phyloP scores from a whole-genome alignment of 2,113 vertebrate genomes.

The Clinocottus analis region DNA sequence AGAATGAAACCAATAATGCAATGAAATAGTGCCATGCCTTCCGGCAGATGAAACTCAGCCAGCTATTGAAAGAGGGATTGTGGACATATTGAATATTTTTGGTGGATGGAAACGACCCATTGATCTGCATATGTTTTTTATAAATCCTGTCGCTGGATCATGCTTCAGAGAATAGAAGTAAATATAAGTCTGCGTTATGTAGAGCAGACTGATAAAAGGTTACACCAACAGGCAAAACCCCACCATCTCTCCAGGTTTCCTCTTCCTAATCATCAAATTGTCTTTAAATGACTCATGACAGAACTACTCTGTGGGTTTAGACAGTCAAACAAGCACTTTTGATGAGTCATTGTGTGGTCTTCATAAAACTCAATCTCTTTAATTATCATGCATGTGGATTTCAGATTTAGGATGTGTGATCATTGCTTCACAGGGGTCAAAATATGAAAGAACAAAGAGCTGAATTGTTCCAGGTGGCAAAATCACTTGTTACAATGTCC shows the following conservation, averaged over 20 bases:
- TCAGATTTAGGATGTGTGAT: constrained; percentile 56
- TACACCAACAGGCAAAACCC: too few species aligned
- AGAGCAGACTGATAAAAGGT: background rate
- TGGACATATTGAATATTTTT: background rate
- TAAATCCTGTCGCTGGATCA: background rate
- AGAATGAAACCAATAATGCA: background rate
- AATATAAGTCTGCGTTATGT: constrained; percentile 6
- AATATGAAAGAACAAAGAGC: constrained; percentile 69
- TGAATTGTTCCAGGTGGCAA: constrained; percentile 85
- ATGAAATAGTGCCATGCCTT: background rate
- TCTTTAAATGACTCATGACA: constrained; percentile 28
- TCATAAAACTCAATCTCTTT: constrained; percentile 46
- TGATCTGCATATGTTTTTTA: background rate
- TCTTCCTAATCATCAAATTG: constrained; percentile 49
- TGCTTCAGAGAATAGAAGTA: background rate
- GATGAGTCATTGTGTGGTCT: constrained; percentile 60
- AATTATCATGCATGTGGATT: constrained; percentile 71
- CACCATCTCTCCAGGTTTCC: constrained; percentile 9
- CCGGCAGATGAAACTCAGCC: background rate
- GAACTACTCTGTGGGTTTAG: constrained; percentile 30
- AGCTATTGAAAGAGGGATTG: background rate
- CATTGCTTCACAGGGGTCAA: constrained; percentile 55
- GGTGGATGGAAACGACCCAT: background rate
- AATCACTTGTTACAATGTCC: constrained; percentile 78
- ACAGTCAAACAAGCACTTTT: constrained; percentile 5